Base-by-base conservation (phyloP, 2,113 vertebrate species). In the Asarcornis scutulata region DNA sequence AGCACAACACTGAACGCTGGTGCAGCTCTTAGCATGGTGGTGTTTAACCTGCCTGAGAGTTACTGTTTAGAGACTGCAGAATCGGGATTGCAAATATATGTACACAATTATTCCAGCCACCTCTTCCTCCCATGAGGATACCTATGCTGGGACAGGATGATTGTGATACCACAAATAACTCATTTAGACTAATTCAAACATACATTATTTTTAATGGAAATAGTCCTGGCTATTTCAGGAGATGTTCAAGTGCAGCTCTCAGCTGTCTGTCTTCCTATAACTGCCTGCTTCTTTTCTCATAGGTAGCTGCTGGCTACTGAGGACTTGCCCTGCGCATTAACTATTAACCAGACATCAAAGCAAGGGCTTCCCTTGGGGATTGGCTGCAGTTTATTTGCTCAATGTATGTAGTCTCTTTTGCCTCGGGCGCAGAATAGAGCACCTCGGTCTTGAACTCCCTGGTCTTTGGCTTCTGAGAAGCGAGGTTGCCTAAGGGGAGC, bases 331-430 rank as follows among this genome's bases (percentile, higher is more conserved):
- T 77, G 0, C 60, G 48, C 79, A 91, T 96, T 96, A 90, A 91
- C 50, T 96, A 88, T 96, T 95, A 88, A 96, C 34, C 42, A 95
- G 64, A 46, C 64, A 84, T 86, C 79, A 72, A 78, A 86, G 80
- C 69, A 40, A 58, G 73, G 56, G 27, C 34, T 76, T 86, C 88
- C 92, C 56, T 4, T 40, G 93, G 80, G 93, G 48, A 18, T 2
- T 66, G 88, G 20, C 73, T 76, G 88, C 80, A 58, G 86, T 75
- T 94, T 68, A 86, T 92, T 83, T 72, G 91, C 72, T 81, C 86
- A 2, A 40, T 11, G 22, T 46, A 17, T 40, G 87, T 2, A 78
- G 68, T 71, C 32, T 86, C 66, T 63, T 44, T 60, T 79, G 85
- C 92, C 92, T 93, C 48, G 7, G 92, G 95, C 48, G 0, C 52